phyloP scores from a whole-genome alignment of 2,888 invertebrate genomes.

The Diaprepes abbreviatus region DNA sequence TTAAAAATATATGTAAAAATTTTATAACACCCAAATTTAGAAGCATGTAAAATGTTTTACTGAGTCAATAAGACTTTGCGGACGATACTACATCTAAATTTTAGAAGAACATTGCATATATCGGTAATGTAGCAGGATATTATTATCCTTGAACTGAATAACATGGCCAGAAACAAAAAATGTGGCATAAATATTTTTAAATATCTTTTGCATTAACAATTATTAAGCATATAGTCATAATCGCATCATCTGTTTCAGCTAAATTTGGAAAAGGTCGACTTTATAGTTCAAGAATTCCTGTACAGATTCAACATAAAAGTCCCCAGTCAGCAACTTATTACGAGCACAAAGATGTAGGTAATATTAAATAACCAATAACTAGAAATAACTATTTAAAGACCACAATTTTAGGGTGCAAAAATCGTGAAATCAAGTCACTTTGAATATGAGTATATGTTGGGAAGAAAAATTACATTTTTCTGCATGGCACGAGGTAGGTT shows the following conservation, averaged over 20 bases:
- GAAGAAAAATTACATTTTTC: constrained; percentile 82
- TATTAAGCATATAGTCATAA: no score
- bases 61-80: no score
- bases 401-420: constrained; percentile 74
- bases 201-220: no score
- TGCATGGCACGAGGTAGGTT: constrained; percentile 76
- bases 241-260: constrained; percentile 54
- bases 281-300: constrained; percentile 70
- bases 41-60: no score
- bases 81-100: no score
- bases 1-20: no score
- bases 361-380: neutral
- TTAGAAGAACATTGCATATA: no score
- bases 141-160: no score
- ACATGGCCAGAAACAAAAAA: no score
- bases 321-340: constrained; percentile 74
- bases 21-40: no score
- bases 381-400: neutral
- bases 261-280: constrained; percentile 65
- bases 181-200: no score
- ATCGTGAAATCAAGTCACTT: constrained; percentile 80
- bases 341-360: constrained; percentile 76
- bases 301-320: constrained; percentile 72
- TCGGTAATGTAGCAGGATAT: no score
- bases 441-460: constrained; percentile 80